Evolutionary conservation across 2,797 vertebrate species (phyloP), one percentile per base, ranked within the genome.

Genomic region (Scleropages formosus): DNA sequence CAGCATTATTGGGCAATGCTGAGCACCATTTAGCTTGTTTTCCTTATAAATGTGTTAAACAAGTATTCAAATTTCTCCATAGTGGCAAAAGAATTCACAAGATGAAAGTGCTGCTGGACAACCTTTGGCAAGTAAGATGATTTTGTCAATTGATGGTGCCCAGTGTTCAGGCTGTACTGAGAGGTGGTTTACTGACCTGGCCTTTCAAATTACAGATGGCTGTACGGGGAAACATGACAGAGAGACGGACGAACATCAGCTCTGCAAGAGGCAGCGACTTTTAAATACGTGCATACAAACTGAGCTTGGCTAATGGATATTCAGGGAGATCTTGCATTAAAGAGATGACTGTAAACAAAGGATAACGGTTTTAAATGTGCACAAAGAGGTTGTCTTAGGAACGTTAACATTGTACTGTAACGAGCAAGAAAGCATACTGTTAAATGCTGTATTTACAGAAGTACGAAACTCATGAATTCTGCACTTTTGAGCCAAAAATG

Each of bases 51-150:
- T 6, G 31, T 39, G 31, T 39, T 39, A 31, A 39, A 31, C 22
- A 53, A 16, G 31, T 8, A 53, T 67, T 20, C 15, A 26, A 51
- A 10, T 51, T 20, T 24, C 0, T 46, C 74, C 79, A 72, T 88
- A 98, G 96, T 98, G 96, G 96, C 95, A 94, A 81, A 87, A 82
- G 82, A 91, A 85, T 75, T 88, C 91, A 3, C 75, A 82, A 7
- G 76, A 78, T 46, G 4, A 47, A 74, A 81, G 79, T 76, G 72
- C 79, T 74, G 63, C 81, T 69, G 85, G 87, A 71, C 80, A 84
- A 24, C 31, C 80, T 64, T 80, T 80, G 82, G 71, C 82, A 75
- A 88, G 77, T 84, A 89, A 90, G 79, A 90, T 87, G 90, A 88
- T 92, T 81, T 85, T 75, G 81, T 64, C 56, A 12, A 39, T 67